Evolutionary conservation across 2,888 invertebrate species (phyloP).

Genomic region (Oeneis ivallda): DNA sequence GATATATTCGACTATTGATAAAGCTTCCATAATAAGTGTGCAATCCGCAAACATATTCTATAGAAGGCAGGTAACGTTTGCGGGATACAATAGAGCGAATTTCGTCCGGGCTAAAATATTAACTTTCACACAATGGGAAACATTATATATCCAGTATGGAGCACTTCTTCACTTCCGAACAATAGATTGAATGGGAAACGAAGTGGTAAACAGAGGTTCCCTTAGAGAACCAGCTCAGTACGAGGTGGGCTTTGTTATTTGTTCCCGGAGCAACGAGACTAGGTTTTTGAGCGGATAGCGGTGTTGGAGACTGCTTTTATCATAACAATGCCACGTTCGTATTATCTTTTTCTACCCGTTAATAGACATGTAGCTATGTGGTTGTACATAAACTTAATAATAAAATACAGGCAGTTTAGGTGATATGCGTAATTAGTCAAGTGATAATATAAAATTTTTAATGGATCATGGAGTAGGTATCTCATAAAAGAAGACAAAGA

Average conservation of each 20-base stretch:
- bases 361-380: background rate
- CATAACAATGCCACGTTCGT: constrained; percentile 42
- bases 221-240: constrained; percentile 54
- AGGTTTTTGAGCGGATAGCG: constrained; percentile 30
- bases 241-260: constrained; percentile 48
- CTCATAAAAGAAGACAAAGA: too few species aligned
- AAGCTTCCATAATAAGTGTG: constrained; percentile 60
- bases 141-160: constrained; percentile 78
- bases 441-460: background rate
- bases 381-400: background rate
- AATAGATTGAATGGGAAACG: constrained; percentile 75
- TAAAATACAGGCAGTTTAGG: background rate
- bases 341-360: constrained; percentile 1
- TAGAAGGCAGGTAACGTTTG: constrained; percentile 73
- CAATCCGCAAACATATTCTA: constrained; percentile 67
- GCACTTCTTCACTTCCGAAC: constrained; percentile 80
- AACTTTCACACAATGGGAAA: constrained; percentile 75
- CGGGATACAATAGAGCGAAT: constrained; percentile 67
- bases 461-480: background rate
- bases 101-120: constrained; percentile 77
- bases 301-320: constrained; percentile 20
- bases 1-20: constrained; percentile 62
- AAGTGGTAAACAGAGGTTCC: constrained; percentile 78
- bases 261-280: constrained; percentile 31
- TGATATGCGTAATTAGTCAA: background rate